These are phyloP conservation scores for Sebastes iracundus DNA, from an alignment of 2,797 vertebrate species.

Conservation along the genomic window DNA sequence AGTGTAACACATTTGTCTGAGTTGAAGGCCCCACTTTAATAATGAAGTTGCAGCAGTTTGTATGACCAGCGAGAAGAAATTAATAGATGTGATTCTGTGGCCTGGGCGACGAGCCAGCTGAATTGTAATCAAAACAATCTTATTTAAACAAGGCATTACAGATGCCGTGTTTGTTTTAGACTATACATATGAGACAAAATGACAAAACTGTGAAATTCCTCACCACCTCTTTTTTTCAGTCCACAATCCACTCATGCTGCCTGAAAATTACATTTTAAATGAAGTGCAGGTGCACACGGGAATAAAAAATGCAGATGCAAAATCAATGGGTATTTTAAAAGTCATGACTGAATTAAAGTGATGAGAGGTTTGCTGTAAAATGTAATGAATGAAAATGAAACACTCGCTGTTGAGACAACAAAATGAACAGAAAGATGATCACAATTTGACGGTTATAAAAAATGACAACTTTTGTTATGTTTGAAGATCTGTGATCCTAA, in stretches of 20 bases:
- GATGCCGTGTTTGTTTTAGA: not conserved
- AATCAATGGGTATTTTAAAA: not conserved
- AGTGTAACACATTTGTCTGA: not conserved
- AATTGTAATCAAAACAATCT: conserved; percentile 9
- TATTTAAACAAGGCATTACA: conserved; percentile 2
- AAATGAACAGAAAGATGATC: not conserved
- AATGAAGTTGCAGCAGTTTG: conserved; percentile 19
- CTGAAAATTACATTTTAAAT: not conserved
- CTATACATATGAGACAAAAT: not conserved
- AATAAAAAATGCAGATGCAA: not conserved
- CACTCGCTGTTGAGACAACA: not conserved
- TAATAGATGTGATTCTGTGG: not conserved
- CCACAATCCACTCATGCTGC: not conserved
- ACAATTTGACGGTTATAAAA: not conserved
- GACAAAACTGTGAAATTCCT: not conserved
- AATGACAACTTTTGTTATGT: not conserved
- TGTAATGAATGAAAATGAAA: not conserved
- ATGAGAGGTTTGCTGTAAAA: not conserved
- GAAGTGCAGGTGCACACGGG: not conserved
- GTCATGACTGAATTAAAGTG: not conserved
- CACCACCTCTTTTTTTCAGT: not conserved
- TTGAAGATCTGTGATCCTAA: not conserved
- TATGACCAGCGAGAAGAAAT: not conserved
- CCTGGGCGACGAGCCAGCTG: not conserved
- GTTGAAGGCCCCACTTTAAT: conserved; percentile 8